Evolutionary conservation across 2,797 vertebrate species (phyloP), one percentile per base, ranked within the genome.

Genomic region (Remorina albescens): DNA sequence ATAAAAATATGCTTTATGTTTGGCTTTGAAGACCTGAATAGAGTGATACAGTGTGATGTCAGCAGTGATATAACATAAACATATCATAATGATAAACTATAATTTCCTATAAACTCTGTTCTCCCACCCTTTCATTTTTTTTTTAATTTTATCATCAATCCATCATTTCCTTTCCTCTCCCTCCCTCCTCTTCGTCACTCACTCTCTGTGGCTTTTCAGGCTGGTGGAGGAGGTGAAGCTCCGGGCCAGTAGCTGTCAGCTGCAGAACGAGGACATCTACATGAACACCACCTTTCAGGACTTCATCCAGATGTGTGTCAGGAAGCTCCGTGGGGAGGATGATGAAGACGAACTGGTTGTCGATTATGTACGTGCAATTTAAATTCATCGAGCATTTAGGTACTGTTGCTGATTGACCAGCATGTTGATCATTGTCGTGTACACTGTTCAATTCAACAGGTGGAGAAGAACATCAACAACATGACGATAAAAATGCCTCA

Each of bases 261-360:
- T 97, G 47, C 95, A 96, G 80, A 96, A 96, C 1, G 96, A 97
- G 76, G 96, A 97, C 1, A 92, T 97, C 28, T 97, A 97, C 89
- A 96, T 97, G 96, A 96, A 96, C 32, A 94, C 96, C 63, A 95
- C 91, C 18, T 97, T 97, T 78, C 90, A 93, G 68, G 96, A 96
- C 44, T 97, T 97, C 88, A 92, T 96, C 76, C 96, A 97, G 86
- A 94, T 94, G 90, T 91, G 96, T 5, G 95, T 96, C 72, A 92
- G 95, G 67, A 96, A 94, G 86, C 91, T 97, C 21, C 79, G 96
- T 58, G 96, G 96, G 2, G 95, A 96, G 37, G 94, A 95, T 0
- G 82, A 76, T 0, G 93, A 94, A 36, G 85, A 91, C 46, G 91
- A 96, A 62, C 87, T 95, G 19, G 44, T 82, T 0, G 92, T 97